These are phyloP conservation scores for Mesocentrotus franciscanus DNA, from an alignment of 53 echinoderm and acorn worm genomes.

Conservation along the genomic window DNA sequence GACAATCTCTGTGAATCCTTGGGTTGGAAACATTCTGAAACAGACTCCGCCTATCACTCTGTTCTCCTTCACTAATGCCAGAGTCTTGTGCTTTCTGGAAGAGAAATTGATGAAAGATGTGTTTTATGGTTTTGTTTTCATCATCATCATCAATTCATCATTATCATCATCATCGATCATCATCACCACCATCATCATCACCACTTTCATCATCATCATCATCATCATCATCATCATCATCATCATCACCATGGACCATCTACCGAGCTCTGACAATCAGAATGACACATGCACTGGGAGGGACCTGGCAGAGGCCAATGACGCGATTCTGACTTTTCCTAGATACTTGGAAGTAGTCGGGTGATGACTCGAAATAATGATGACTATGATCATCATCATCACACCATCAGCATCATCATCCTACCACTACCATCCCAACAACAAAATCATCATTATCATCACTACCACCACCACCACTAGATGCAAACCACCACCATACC, in stretches of 20 bases:
- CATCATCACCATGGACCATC: neutral
- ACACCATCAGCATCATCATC: neutral
- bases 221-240: neutral
- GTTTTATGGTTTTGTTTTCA: neutral
- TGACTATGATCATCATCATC: neutral
- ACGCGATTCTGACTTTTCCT: too few species aligned
- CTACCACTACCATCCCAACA: neutral
- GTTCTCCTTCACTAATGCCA: constrained; percentile 92
- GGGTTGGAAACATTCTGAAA: constrained; percentile 96
- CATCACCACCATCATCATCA: neutral
- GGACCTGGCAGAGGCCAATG: too few species aligned
- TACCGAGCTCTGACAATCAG: too few species aligned
- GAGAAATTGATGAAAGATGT: neutral
- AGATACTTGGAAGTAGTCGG: too few species aligned
- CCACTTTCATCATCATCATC: too few species aligned
- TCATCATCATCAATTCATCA: constrained; percentile 44
- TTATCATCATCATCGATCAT: constrained; percentile 33
- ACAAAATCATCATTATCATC: too few species aligned
- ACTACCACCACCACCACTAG: too few species aligned
- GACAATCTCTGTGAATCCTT: constrained; percentile 98
- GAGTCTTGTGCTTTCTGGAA: constrained; percentile 91
- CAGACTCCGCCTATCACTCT: constrained; percentile 96
- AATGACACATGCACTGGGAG: too few species aligned
- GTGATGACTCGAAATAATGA: neutral
- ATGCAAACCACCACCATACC: too few species aligned